phyloP scores from a whole-genome alignment of 2,888 invertebrate genomes.

The Steromphala cineraria region DNA sequence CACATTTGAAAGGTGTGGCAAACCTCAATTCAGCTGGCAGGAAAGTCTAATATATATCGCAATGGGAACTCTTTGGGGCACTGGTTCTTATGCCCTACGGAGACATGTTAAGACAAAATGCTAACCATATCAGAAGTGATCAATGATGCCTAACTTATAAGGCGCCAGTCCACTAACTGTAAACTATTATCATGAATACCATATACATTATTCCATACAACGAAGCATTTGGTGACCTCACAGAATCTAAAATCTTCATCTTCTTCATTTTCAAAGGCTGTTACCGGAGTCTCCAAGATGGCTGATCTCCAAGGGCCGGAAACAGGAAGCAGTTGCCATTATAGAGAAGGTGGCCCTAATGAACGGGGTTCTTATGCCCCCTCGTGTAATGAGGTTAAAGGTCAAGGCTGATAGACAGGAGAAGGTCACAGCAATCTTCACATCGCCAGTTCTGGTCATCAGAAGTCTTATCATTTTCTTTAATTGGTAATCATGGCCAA shows the following conservation, averaged over 20 bases:
- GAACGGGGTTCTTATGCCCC: conserved; percentile 41
- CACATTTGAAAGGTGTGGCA: too few species aligned
- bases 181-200: too few species aligned
- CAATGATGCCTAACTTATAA: too few species aligned
- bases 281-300: conserved; percentile 94
- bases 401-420: conserved; percentile 34
- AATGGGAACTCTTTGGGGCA: too few species aligned
- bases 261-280: conserved; percentile 78
- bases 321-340: conserved; percentile 89
- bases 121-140: too few species aligned
- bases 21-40: too few species aligned
- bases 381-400: conserved; percentile 1
- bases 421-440: conserved; percentile 38
- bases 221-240: too few species aligned
- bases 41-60: too few species aligned
- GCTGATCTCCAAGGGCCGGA: conserved; percentile 88
- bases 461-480: conserved; percentile 32
- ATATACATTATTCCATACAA: too few species aligned
- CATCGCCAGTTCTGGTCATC: conserved; percentile 22
- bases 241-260: not conserved
- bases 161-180: too few species aligned
- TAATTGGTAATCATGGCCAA: conserved; percentile 28
- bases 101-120: too few species aligned
- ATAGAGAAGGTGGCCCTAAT: conserved; percentile 41
- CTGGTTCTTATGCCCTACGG: too few species aligned